Evolutionary conservation across 2,888 invertebrate species (phyloP).

Genomic region (Cancer borealis): DNA sequence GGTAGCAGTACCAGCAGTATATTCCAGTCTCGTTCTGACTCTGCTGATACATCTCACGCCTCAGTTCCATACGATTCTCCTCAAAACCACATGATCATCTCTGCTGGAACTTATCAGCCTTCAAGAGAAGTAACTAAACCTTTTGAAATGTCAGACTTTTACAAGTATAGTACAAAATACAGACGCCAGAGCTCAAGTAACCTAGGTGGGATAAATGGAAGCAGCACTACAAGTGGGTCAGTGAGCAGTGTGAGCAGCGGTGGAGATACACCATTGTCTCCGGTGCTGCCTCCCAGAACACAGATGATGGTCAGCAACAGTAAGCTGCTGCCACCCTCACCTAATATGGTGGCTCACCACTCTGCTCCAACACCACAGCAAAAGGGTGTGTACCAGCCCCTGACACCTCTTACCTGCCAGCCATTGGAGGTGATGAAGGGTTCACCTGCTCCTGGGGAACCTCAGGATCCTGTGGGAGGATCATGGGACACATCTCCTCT

Average conservation of each 20-base stretch:
- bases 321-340: constrained; percentile 74
- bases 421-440: constrained; percentile 78
- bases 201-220: constrained; percentile 73
- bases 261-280: constrained; percentile 71
- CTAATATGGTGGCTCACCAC: constrained; percentile 75
- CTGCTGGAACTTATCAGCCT: constrained; percentile 84
- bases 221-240: constrained; percentile 71
- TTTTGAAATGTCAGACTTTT: constrained; percentile 98
- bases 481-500: constrained; percentile 75
- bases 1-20: constrained; percentile 70
- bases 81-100: constrained; percentile 90
- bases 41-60: constrained; percentile 64
- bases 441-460: constrained; percentile 67
- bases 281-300: constrained; percentile 74
- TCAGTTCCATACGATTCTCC: constrained; percentile 86
- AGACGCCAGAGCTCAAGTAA: constrained; percentile 83
- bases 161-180: constrained; percentile 97
- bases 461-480: constrained; percentile 68
- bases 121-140: constrained; percentile 92
- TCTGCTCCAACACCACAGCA: constrained; percentile 78
- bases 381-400: constrained; percentile 82
- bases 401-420: constrained; percentile 82
- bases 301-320: constrained; percentile 69
- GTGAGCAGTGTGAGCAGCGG: constrained; percentile 74
- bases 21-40: constrained; percentile 66